Conservation (phyloP, 2,797 vertebrate genomes). For the Acipenser oxyrinchus region DNA sequence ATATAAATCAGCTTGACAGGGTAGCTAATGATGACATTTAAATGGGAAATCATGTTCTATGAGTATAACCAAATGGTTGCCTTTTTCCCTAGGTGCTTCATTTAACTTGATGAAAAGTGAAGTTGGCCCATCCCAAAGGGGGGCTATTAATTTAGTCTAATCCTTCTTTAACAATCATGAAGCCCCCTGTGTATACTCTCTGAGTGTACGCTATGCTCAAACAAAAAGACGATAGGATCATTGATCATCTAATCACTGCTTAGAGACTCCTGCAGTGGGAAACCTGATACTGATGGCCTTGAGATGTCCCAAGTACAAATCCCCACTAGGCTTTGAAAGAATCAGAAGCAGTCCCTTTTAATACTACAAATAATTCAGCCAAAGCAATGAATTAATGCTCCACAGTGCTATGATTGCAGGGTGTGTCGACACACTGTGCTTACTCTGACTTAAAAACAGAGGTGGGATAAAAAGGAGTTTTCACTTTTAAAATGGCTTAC, state of each 20-base stretch:
- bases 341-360: background rate
- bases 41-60: slow-evolving; percentile 5
- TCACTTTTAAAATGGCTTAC: background rate
- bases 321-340: background rate
- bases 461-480: background rate
- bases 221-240: slow-evolving; percentile 2
- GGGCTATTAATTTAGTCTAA: slow-evolving; percentile 20
- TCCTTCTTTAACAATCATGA: slow-evolving; percentile 15
- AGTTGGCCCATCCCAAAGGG: slow-evolving; percentile 15
- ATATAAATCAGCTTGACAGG: slow-evolving; percentile 12
- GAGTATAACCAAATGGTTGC: slow-evolving; percentile 11
- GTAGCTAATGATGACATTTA: slow-evolving; percentile 13
- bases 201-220: slow-evolving; percentile 14
- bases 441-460: background rate
- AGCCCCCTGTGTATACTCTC: background rate
- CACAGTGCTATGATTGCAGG: too few species aligned
- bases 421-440: background rate
- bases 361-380: background rate
- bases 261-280: background rate
- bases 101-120: slow-evolving; percentile 18
- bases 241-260: slow-evolving; percentile 9
- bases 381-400: background rate
- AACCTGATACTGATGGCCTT: background rate
- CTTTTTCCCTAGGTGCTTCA: slow-evolving; percentile 5
- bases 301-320: background rate